A percentile compares a stretch with the other conserved stretches of the same genome.
These are phyloP conservation scores for Beris morrisii DNA, from an alignment of 2,888 invertebrate genomes.

Conservation along the genomic window DNA sequence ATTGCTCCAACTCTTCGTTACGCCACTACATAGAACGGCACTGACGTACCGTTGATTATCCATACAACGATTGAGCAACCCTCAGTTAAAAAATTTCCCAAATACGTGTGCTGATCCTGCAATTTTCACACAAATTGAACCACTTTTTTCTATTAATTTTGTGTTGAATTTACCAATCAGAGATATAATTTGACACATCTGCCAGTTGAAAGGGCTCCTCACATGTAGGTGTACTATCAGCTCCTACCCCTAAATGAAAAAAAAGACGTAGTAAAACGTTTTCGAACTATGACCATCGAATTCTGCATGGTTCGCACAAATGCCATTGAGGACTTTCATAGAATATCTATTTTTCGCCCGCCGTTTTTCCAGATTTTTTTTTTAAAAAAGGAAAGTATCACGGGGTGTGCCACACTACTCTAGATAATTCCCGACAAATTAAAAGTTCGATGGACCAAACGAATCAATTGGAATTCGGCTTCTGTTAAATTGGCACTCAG, in stretches of 20 bases:
- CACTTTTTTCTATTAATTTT: no score
- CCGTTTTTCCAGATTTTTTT: background rate
- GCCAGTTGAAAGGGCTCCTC: background rate
- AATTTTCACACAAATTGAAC: no score
- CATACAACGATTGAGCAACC: no score
- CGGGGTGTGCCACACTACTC: constrained; percentile 24
- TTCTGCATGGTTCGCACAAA: constrained; percentile 22
- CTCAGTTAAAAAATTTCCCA: no score
- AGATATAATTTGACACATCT: constrained; percentile 13
- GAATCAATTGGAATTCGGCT: constrained; percentile 31
- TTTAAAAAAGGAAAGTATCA: constrained; percentile 26
- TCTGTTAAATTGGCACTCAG: constrained; percentile 33
- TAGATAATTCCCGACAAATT: constrained; percentile 27
- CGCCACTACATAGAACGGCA: no score
- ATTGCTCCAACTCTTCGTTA: no score
- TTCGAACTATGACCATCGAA: constrained; percentile 11
- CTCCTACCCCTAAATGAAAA: background rate
- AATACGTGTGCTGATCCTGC: no score
- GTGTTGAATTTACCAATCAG: constrained; percentile 1
- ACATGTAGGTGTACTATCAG: no score
- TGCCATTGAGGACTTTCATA: constrained; percentile 17
- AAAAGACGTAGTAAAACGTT: constrained; percentile 3
- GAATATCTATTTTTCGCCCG: background rate
- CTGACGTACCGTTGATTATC: no score
- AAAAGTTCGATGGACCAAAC: constrained; percentile 30